These are phyloP conservation scores for Poliocrania exsul DNA, from an alignment of 2,797 vertebrate genomes.

Conservation along the genomic window DNA sequence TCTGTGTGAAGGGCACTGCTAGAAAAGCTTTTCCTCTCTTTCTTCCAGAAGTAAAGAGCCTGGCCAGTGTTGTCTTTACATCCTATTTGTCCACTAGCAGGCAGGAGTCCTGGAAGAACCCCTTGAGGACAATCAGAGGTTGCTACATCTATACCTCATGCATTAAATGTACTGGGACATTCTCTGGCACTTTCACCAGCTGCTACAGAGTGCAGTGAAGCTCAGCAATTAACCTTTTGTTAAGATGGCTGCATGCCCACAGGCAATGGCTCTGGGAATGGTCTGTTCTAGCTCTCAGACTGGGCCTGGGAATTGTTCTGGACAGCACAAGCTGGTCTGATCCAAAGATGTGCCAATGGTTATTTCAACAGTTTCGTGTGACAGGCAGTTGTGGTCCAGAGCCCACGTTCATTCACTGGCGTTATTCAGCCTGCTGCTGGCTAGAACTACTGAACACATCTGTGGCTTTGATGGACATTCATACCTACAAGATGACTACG, in stretches of 20 bases:
- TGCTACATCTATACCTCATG: neutral
- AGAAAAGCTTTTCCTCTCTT: neutral
- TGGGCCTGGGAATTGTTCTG: neutral
- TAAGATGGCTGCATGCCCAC: neutral
- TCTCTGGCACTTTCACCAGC: neutral
- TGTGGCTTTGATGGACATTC: neutral
- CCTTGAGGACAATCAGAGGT: neutral
- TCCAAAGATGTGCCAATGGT: neutral
- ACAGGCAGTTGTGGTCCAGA: neutral
- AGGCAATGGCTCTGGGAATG: neutral
- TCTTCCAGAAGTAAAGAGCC: neutral
- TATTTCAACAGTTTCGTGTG: neutral
- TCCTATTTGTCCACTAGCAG: neutral
- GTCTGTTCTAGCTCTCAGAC: neutral
- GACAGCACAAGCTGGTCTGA: neutral
- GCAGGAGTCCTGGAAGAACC: neutral
- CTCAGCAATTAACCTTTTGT: neutral
- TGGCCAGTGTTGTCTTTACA: neutral
- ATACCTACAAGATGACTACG: neutral
- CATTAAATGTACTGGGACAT: neutral
- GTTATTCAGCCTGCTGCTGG: neutral
- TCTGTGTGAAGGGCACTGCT: neutral
- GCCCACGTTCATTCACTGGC: neutral
- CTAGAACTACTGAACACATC: neutral
- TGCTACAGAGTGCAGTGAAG: neutral